Conservation (phyloP, 2,888 invertebrate genomes). For the Steinernema carpocapsae region DNA sequence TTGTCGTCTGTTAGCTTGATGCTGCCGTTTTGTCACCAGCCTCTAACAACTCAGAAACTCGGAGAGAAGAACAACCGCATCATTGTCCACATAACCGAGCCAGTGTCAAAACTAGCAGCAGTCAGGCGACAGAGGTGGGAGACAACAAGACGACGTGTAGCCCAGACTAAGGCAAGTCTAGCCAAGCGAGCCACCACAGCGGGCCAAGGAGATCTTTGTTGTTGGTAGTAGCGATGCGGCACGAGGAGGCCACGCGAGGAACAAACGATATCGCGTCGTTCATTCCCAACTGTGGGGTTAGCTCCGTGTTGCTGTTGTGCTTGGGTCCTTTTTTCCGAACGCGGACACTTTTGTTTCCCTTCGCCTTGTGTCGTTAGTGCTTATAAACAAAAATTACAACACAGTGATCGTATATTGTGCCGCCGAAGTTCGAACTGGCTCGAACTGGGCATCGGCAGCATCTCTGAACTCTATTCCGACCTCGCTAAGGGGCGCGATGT, state of each 20-base stretch:
- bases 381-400: neutral
- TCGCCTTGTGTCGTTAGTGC: neutral
- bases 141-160: neutral
- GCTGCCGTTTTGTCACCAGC: slow-evolving; percentile 15
- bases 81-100: neutral
- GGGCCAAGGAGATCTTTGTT: slow-evolving; percentile 26
- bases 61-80: slow-evolving; percentile 20
- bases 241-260: slow-evolving; percentile 13
- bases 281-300: neutral
- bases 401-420: neutral
- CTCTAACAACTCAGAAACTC: slow-evolving; percentile 10
- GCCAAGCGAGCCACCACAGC: slow-evolving; percentile 29
- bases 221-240: slow-evolving; percentile 24
- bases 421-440: slow-evolving; percentile 5
- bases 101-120: slow-evolving; percentile 15
- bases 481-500: slow-evolving; percentile 29
- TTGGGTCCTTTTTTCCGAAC: neutral
- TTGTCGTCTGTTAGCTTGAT: no score
- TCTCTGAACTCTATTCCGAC: neutral
- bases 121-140: slow-evolving; percentile 32
- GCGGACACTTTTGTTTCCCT: neutral
- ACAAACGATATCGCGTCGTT: slow-evolving; percentile 19
- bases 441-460: slow-evolving; percentile 5
- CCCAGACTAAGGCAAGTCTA: slow-evolving; percentile 27
- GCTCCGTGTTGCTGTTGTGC: no score